A percentile compares a stretch with the other conserved stretches of the same genome.
These are phyloP conservation scores for Galagoides demidoff DNA, from an alignment of 2,797 vertebrate species.

Conservation along the genomic window DNA sequence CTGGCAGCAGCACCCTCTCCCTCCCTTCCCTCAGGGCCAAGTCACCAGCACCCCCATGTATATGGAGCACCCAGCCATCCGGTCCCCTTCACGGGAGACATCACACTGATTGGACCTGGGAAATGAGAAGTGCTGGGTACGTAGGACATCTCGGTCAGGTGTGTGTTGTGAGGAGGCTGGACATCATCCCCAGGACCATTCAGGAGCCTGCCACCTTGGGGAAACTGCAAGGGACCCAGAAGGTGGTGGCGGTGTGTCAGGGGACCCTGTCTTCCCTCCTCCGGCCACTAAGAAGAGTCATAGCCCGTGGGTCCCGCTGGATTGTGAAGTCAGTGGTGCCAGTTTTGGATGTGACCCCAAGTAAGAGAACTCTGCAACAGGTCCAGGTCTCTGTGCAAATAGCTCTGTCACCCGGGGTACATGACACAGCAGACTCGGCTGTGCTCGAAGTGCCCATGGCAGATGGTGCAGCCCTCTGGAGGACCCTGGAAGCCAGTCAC, in stretches of 20 bases:
- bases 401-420: background rate
- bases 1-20: background rate
- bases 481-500: background rate
- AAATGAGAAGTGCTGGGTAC: background rate
- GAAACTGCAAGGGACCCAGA: too few species aligned
- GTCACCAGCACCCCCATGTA: background rate
- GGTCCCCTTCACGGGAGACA: too few species aligned
- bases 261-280: background rate
- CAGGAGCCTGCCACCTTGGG: background rate
- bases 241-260: background rate
- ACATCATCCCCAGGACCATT: too few species aligned
- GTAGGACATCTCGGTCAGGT: background rate
- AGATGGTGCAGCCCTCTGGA: background rate
- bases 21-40: background rate
- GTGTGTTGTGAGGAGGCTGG: background rate
- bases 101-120: background rate
- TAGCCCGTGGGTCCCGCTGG: background rate
- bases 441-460: too few species aligned
- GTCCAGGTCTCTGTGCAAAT: background rate
- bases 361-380: background rate
- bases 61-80: too few species aligned
- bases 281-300: background rate
- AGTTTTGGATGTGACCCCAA: background rate
- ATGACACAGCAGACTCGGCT: background rate
- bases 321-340: background rate